Base-by-base conservation (phyloP, 1,140 invertebrate genomes). In the Batillaria attramentaria region DNA sequence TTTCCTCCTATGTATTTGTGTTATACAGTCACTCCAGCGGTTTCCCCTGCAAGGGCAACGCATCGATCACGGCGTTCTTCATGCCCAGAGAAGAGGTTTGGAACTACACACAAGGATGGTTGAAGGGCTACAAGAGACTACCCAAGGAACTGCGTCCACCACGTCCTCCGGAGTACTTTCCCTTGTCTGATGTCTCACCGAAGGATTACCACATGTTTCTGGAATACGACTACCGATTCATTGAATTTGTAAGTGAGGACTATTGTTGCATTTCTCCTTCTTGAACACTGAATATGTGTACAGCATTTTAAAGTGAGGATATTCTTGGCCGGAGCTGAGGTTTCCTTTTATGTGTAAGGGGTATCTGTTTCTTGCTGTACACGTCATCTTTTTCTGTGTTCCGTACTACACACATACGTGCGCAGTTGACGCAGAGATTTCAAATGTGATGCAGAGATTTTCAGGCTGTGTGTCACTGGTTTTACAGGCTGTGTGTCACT, bases 41-140 rank as follows among this genome's bases (percentile, higher is more conserved):
- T n/a, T 83, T 85, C 42, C 89, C 91, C 39, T 89, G 91, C n/a
- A 84, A 85, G 68, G 97, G 97, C 6, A 98, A 97, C 92, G 92
- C 98, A 6, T 97, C 97, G 0, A 89, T 98, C 2, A 94, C 94
- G 90, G 95, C 96, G 0, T 95, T 79, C 16, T 83, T 90, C 31
- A 84, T 83, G 10, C 88, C 85, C 18, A 72, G 77, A 28, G 80
- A 81, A 46, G 43, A 73, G 1, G 72, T 81, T 3, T 81, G 80
- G 80, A 81, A 81, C 65, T 41, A 70, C 24, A 79, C 77, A 5
- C 24, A 70, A 35, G 77, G 77, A 8, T 81, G 77, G 77, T 35
- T 70, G 16, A 76, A 77, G 41, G 77, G 72, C n/a, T 81, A 77
- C 35, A n/a, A n/a, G n/a, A n/a, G n/a, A n/a, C n/a, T n/a, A n/a